phyloP scores from a whole-genome alignment of 2,113 vertebrate species.

The Spea bombifrons region DNA sequence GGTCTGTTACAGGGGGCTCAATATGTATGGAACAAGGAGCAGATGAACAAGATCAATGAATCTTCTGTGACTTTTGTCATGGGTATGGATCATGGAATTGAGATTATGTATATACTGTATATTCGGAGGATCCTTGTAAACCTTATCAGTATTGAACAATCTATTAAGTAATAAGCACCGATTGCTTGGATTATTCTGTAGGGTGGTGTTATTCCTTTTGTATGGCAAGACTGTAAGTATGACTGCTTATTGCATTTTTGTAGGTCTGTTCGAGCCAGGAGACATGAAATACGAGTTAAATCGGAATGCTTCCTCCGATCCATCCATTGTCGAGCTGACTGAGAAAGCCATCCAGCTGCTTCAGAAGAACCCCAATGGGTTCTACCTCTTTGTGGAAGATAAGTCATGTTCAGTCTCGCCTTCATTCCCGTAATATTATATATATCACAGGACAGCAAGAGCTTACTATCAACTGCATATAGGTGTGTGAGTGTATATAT shows the following conservation, averaged over 20 bases:
- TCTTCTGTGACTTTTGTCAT: slow-evolving; percentile 65
- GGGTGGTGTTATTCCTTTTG: no score
- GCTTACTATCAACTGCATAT: no score
- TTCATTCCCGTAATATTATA: no score
- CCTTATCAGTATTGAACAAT: no score
- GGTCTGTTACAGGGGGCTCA: slow-evolving; percentile 29
- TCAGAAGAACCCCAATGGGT: slow-evolving; percentile 69
- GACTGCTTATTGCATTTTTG: background rate
- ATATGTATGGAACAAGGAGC: slow-evolving; percentile 73
- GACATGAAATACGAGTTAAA: slow-evolving; percentile 71
- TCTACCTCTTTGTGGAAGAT: slow-evolving; percentile 80
- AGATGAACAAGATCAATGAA: slow-evolving; percentile 62
- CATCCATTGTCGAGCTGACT: slow-evolving; percentile 72
- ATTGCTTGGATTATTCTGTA: no score
- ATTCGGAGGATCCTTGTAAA: no score
- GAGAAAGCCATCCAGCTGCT: slow-evolving; percentile 75
- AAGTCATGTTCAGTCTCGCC: slow-evolving; percentile 17
- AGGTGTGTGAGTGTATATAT: no score
- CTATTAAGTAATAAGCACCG: no score
- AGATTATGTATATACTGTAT: no score
- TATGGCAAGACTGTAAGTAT: background rate
- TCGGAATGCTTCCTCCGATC: slow-evolving; percentile 60
- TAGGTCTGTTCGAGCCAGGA: slow-evolving; percentile 72
- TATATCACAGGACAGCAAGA: no score
- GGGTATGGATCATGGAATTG: slow-evolving; percentile 56